These are phyloP conservation scores for Enteromius unitaeniatus DNA, from an alignment of 2,797 vertebrate species.

Conservation along the genomic window DNA sequence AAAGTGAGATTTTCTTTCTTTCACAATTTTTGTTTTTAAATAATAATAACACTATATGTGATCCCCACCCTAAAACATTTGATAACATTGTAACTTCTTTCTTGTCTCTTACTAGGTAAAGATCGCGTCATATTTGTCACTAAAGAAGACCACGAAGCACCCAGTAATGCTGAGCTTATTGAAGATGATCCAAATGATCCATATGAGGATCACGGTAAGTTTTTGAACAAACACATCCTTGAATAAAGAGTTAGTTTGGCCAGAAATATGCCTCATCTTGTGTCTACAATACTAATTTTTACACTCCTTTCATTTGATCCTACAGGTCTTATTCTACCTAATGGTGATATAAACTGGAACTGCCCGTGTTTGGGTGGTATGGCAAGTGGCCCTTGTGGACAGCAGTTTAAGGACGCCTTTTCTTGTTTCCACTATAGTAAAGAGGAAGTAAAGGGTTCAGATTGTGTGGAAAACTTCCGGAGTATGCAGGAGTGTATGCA, in stretches of 20 bases:
- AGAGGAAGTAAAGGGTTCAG: constrained; percentile 93
- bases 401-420: constrained; percentile 97
- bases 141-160: constrained; percentile 94
- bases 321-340: constrained; percentile 90
- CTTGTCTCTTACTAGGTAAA: constrained; percentile 81
- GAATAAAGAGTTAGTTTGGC: neutral
- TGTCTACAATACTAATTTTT: neutral
- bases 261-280: neutral
- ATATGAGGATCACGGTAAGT: constrained; percentile 94
- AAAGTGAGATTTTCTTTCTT: too few relatives aligned
- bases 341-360: constrained; percentile 97
- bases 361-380: constrained; percentile 96
- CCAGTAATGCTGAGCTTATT: constrained; percentile 93
- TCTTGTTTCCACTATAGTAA: constrained; percentile 97
- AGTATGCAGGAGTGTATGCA: constrained; percentile 98
- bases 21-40: neutral
- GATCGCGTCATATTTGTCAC: constrained; percentile 97
- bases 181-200: constrained; percentile 94
- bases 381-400: constrained; percentile 95
- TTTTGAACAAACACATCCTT: neutral
- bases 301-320: constrained; percentile 15
- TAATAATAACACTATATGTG: neutral
- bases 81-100: neutral
- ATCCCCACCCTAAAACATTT: neutral
- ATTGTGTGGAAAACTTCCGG: constrained; percentile 92